Percentiles rank a stretch among this genome's conserved stretches.
Evolutionary conservation across 2,113 vertebrate species (phyloP).

Genomic region (Pituophis catenifer): DNA sequence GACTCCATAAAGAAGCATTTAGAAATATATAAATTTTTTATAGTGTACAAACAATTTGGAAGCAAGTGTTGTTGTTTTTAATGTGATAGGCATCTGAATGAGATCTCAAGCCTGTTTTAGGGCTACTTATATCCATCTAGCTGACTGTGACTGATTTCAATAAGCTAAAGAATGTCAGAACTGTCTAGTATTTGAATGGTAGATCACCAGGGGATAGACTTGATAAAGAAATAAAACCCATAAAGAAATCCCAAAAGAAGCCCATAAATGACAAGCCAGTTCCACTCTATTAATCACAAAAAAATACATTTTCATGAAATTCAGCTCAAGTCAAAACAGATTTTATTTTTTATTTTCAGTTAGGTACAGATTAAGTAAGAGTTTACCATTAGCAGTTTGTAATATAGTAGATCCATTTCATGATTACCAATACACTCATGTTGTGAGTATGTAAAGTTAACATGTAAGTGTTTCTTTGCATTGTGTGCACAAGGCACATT

Average conservation of each 20-base stretch:
- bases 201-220: not conserved
- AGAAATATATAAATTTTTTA: not conserved
- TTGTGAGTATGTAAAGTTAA: not conserved
- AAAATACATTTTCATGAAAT: not conserved
- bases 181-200: not conserved
- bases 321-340: not conserved
- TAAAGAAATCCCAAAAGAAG: not conserved
- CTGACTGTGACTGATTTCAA: not conserved
- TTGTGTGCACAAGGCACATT: not conserved
- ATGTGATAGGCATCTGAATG: not conserved
- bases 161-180: not conserved
- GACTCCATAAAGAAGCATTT: not conserved
- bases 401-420: not conserved
- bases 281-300: not conserved
- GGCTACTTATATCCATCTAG: not conserved
- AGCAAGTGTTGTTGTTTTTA: not conserved
- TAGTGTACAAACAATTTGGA: not conserved
- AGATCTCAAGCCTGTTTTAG: not conserved
- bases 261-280: not conserved
- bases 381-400: not conserved
- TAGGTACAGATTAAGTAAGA: not conserved
- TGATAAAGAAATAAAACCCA: not conserved
- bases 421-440: not conserved
- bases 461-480: not conserved
- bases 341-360: not conserved